Base-by-base conservation (phyloP, 1,140 invertebrate species). In the Temnothorax nylanderi region DNA sequence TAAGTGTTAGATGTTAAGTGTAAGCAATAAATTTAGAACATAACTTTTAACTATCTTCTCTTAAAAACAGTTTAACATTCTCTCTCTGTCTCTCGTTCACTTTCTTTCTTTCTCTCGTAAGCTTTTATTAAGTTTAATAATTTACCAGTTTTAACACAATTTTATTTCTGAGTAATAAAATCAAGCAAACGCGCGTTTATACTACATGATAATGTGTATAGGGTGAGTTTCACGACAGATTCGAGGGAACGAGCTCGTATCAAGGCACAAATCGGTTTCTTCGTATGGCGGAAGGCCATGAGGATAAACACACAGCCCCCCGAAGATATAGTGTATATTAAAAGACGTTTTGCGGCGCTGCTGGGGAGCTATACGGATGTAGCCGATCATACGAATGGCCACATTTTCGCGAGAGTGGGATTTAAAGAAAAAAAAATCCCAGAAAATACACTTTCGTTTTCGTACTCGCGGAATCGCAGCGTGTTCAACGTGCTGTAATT, bases 241-340 rank as follows among this genome's bases (percentile, higher is more conserved):
- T 92, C 91, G 90, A 92, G 87, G 69, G 78, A 58, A 78, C 62
- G 10, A 37, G 41, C 65, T 85, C 60, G 82, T 85, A 77, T 89
- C 78, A 58, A 60, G 47, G n/a, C 58, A 74, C 54, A 74, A 82
- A 41, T 75, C 13, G 54, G 64, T 85, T 88, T 89, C 56, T 11
- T 78, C 47, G 26, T 3, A 84, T 0, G 34, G 18, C 34, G 56
- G 47, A 49, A 60, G 44, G 71, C 65, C 75, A 71, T 18, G 77
- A 89, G 81, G 86, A 84, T 92, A 94, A 93, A 93, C 92, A 90
- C 80, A 44, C 41, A 88, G 86, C 89, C 91, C 91, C 88, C 93
- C 91, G 91, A 91, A 95, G 95, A 95, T 95, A 94, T 95, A 95
- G 93, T 95, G 95, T 95, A 95, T 95, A 95, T 95, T 95, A 95